A percentile compares a stretch with the other conserved stretches of the same genome.
phyloP scores from a whole-genome alignment of 2,113 vertebrate species.

The Carassius auratus region DNA sequence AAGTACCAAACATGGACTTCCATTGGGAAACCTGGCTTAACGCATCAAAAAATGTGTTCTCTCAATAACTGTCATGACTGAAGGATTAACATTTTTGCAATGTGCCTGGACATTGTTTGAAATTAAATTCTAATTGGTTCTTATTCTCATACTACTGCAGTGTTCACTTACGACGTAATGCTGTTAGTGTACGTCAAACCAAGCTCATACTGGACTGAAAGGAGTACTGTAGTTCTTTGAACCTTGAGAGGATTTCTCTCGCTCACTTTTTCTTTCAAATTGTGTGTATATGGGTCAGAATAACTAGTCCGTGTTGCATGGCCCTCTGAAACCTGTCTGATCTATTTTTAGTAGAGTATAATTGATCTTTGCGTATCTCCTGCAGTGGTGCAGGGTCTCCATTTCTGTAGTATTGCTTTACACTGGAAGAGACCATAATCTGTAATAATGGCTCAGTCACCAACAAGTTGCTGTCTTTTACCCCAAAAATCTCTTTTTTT shows the following conservation, averaged over 20 bases:
- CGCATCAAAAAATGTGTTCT: not conserved
- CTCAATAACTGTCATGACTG: not conserved
- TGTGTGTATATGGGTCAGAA: constrained; percentile 56
- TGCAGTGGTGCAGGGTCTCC: constrained; percentile 32
- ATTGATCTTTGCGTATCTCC: constrained; percentile 49
- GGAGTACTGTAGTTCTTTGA: not conserved
- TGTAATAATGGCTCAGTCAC: not conserved
- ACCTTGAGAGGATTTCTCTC: not conserved
- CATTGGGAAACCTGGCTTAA: not conserved
- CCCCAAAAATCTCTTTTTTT: not conserved
- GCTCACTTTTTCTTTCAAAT: not conserved
- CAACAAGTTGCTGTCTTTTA: not conserved
- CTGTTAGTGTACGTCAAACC: constrained; percentile 6
- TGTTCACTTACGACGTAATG: not conserved
- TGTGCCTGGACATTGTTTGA: not conserved
- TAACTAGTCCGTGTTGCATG: constrained; percentile 35
- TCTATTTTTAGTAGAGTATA: constrained; percentile 48
- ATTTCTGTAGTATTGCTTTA: constrained; percentile 10
- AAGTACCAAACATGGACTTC: not conserved
- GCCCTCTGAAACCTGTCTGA: constrained; percentile 45
- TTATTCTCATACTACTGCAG: not conserved
- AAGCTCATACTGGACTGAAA: not conserved
- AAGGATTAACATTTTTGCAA: not conserved
- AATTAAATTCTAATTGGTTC: not conserved
- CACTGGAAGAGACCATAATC: not conserved